Conservation (phyloP, 2,888 invertebrate genomes). For the Mesorhabditis belari region DNA sequence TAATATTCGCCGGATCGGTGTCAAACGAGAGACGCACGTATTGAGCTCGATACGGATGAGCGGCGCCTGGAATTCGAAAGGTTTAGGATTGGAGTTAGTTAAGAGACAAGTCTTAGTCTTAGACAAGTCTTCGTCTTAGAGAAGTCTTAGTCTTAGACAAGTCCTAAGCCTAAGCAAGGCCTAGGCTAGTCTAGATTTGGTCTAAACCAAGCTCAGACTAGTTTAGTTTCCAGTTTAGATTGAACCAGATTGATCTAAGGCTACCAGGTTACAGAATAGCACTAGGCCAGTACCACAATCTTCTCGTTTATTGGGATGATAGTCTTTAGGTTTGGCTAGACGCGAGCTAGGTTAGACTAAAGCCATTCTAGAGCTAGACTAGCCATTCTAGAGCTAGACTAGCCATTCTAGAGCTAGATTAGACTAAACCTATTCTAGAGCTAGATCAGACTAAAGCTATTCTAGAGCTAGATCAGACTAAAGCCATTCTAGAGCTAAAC, state of each 20-base stretch:
- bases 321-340: too few species aligned
- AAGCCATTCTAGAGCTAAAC: too few species aligned
- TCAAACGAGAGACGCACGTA: conserved; percentile 90
- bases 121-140: too few species aligned
- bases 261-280: neutral
- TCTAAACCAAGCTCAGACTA: neutral
- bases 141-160: neutral
- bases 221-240: neutral
- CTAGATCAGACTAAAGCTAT: too few species aligned
- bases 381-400: too few species aligned
- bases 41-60: conserved; percentile 60
- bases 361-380: too few species aligned
- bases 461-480: too few species aligned
- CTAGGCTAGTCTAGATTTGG: neutral
- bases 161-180: neutral
- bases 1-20: conserved; percentile 77
- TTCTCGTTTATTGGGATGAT: too few species aligned
- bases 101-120: neutral
- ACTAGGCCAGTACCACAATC: neutral
- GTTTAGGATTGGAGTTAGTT: neutral
- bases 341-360: too few species aligned
- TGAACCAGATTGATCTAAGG: neutral
- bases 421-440: too few species aligned
- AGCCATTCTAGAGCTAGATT: too few species aligned
- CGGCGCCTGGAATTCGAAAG: conserved; percentile 40